A percentile compares a stretch with the other conserved stretches of the same genome.
phyloP scores from a whole-genome alignment of 2,113 vertebrate genomes.

The Aix galericulata region DNA sequence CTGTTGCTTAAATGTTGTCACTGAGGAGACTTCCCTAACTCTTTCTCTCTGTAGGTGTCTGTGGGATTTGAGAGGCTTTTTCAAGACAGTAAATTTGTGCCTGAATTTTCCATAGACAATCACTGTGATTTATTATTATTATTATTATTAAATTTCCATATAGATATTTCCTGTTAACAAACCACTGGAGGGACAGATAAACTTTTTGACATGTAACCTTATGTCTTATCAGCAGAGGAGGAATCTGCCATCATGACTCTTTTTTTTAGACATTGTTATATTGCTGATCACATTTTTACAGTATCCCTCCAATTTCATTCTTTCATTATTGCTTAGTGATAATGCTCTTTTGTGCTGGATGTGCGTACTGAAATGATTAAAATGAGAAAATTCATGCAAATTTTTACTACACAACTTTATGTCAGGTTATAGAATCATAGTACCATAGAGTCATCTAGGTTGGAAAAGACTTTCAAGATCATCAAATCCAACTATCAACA shows the following conservation, averaged over 20 bases:
- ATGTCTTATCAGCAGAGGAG: background rate
- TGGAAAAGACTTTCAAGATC: background rate
- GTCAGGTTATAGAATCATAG: background rate
- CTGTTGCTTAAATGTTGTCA: background rate
- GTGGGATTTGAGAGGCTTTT: background rate
- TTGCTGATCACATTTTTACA: background rate
- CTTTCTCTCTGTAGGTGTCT: background rate
- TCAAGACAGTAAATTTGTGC: background rate
- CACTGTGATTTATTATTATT: background rate
- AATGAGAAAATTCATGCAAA: background rate
- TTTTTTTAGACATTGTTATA: background rate
- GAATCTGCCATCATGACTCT: background rate
- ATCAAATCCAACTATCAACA: background rate
- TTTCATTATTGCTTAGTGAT: background rate
- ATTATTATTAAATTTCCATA: background rate
- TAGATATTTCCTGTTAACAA: background rate
- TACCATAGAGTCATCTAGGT: background rate
- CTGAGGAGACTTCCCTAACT: background rate
- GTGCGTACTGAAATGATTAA: accelerated
- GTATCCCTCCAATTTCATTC: background rate
- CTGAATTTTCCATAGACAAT: background rate
- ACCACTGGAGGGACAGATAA: background rate
- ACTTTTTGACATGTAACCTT: background rate
- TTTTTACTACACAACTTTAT: background rate
- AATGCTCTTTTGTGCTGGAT: accelerated